phyloP scores from a whole-genome alignment of 2,797 vertebrate species.

The Gallinago stenura region DNA sequence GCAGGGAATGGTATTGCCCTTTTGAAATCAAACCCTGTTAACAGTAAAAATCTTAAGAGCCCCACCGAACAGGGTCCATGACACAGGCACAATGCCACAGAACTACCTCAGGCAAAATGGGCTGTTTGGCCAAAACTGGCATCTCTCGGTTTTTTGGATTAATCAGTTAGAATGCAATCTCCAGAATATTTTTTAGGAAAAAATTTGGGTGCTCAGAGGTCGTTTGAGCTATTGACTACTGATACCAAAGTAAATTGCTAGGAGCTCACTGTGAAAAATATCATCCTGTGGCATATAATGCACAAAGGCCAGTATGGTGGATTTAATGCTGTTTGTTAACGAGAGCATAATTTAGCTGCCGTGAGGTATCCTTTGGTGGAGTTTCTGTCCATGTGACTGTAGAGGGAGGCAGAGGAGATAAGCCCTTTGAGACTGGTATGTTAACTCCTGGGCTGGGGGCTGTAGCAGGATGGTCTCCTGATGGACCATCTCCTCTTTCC shows the following conservation, averaged over 20 bases:
- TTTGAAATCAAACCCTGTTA: not conserved
- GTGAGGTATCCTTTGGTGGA: not conserved
- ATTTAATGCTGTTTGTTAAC: not conserved
- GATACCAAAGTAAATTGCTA: not conserved
- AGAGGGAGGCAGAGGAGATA: not conserved
- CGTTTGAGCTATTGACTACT: not conserved
- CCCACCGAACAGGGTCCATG: not conserved
- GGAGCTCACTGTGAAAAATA: not conserved
- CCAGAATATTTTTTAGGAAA: not conserved
- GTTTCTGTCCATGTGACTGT: not conserved
- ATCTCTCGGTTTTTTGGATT: not conserved
- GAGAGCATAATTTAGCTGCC: not conserved
- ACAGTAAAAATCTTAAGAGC: not conserved
- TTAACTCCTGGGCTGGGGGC: not conserved
- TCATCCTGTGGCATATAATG: not conserved
- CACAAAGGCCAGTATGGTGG: not conserved
- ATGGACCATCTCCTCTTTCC: not conserved
- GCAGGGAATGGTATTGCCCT: not conserved
- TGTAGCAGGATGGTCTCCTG: not conserved
- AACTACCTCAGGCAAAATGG: not conserved
- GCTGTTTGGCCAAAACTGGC: not conserved
- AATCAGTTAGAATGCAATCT: not conserved
- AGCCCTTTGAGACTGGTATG: not conserved
- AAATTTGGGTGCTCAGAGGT: not conserved
- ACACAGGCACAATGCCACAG: not conserved